Evolutionary conservation across 2,797 vertebrate species (phyloP).

Genomic region (Babyrousa celebensis): DNA sequence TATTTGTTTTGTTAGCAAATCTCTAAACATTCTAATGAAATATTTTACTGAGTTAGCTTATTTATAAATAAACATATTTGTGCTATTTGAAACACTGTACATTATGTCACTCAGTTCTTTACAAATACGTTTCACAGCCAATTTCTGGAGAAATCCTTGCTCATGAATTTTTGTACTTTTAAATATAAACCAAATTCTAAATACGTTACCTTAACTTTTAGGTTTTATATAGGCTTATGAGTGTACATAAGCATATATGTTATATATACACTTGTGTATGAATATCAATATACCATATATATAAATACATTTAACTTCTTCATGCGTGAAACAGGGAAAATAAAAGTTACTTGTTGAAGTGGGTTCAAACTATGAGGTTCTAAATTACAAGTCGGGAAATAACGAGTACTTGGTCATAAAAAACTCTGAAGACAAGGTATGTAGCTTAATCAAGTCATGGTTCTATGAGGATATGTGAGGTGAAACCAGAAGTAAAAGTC

Average conservation of each 20-base stretch:
- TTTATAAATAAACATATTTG: background rate
- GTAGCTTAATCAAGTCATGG: background rate
- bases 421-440: background rate
- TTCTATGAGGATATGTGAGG: background rate
- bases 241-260: background rate
- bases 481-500: background rate
- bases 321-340: background rate
- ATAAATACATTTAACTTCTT: background rate
- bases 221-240: background rate
- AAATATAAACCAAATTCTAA: background rate
- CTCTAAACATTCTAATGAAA: background rate
- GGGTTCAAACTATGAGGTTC: accelerated
- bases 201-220: background rate
- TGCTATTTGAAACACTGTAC: background rate
- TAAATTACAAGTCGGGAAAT: background rate
- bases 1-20: background rate
- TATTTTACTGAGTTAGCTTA: background rate
- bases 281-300: background rate
- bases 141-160: background rate
- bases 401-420: background rate
- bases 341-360: background rate
- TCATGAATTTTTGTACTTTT: background rate
- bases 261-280: background rate
- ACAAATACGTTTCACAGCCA: background rate
- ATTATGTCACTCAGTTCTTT: background rate